phyloP scores from a whole-genome alignment of 2,797 vertebrate genomes.

The Rhinoraja longicauda region DNA sequence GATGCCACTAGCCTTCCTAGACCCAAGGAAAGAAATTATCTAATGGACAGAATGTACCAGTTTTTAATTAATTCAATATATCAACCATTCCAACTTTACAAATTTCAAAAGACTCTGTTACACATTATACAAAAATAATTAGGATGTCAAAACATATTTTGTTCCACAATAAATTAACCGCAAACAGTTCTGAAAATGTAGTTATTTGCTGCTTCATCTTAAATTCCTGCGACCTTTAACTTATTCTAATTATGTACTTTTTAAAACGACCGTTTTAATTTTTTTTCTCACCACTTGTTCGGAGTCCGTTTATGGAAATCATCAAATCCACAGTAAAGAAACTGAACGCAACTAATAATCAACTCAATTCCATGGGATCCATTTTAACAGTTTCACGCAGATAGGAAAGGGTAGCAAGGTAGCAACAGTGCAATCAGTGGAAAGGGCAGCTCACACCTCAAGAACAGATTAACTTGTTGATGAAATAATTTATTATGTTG shows the following conservation, averaged over 20 bases:
- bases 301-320: not conserved
- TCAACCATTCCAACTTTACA: not conserved
- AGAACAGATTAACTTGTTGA: not conserved
- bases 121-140: not conserved
- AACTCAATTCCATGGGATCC: not conserved
- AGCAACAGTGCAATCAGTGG: not conserved
- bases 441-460: not conserved
- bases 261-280: not conserved
- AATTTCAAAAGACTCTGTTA: not conserved
- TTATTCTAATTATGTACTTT: not conserved
- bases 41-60: not conserved
- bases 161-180: not conserved
- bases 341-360: not conserved
- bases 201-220: not conserved
- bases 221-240: not conserved
- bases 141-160: not conserved
- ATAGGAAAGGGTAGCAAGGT: not conserved
- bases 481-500: not conserved
- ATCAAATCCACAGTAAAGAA: not conserved
- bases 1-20: not conserved
- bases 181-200: not conserved
- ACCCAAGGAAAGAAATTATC: not conserved
- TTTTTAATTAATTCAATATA: slow-evolving; percentile 6
- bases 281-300: not conserved
- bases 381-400: not conserved